A percentile compares a stretch with the other conserved stretches of the same genome.
phyloP scores from a whole-genome alignment of 2,113 vertebrate genomes.

The Vidua chalybeata region DNA sequence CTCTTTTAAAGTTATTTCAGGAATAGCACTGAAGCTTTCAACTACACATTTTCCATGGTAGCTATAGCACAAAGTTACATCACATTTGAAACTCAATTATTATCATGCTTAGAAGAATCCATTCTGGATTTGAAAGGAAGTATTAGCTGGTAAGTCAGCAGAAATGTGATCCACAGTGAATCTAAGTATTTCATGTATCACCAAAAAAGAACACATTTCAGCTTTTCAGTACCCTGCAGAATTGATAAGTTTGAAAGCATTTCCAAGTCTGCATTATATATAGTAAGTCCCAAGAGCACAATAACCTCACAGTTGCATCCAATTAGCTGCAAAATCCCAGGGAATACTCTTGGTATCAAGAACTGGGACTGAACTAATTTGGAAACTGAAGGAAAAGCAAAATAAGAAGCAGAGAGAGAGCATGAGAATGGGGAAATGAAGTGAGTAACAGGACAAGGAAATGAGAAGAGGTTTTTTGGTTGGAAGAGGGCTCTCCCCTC shows the following conservation, averaged over 20 bases:
- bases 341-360: neutral
- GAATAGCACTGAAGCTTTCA: neutral
- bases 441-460: neutral
- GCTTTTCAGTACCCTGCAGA: neutral
- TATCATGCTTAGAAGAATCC: neutral
- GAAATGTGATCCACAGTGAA: neutral
- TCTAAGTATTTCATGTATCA: neutral
- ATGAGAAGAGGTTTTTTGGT: neutral
- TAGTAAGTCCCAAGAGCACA: neutral
- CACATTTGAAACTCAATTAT: neutral
- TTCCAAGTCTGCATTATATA: neutral
- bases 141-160: neutral
- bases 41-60: neutral
- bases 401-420: neutral
- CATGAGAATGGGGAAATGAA: neutral
- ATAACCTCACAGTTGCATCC: neutral
- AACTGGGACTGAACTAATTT: fast-evolving
- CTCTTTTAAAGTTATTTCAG: neutral
- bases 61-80: neutral
- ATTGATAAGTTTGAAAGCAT: neutral
- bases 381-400: neutral
- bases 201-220: neutral
- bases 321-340: neutral
- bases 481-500: neutral
- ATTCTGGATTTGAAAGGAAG: neutral